Evolutionary conservation across 2,113 vertebrate species (phyloP).

Genomic region (Petroica traversi): DNA sequence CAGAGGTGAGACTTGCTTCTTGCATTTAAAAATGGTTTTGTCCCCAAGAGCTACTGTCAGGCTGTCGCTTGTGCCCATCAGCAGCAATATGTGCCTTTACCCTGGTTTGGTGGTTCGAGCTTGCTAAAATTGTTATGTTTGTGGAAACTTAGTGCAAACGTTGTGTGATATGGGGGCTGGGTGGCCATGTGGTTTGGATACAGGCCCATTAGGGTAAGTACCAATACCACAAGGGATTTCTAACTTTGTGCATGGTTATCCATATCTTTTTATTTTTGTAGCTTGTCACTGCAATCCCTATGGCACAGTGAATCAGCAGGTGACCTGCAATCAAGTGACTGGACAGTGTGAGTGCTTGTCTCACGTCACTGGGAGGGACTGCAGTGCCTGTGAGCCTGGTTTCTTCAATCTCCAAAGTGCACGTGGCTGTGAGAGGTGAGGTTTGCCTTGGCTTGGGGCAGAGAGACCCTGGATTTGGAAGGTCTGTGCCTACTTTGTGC

Average conservation of each 20-base stretch:
- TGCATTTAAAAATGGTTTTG: not conserved
- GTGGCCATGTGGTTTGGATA: not conserved
- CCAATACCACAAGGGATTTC: not conserved
- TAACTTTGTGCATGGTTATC: not conserved
- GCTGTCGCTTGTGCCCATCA: accelerated
- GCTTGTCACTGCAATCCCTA: constrained; percentile 87
- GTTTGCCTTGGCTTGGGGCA: not conserved
- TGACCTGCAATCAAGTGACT: constrained; percentile 82
- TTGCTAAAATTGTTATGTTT: not conserved
- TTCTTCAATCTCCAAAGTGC: constrained; percentile 91
- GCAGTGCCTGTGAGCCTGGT: constrained; percentile 85
- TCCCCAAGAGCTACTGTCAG: not conserved
- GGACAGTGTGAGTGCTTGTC: constrained; percentile 91
- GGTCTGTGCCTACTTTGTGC: not conserved
- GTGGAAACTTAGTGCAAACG: not conserved
- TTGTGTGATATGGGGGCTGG: not conserved
- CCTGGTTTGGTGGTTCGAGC: not conserved
- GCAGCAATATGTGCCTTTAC: not conserved
- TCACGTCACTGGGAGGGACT: constrained; percentile 86
- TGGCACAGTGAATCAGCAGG: constrained; percentile 80
- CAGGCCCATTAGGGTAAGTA: not conserved
- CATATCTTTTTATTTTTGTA: constrained; percentile 38
- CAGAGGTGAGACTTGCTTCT: constrained; percentile 61
- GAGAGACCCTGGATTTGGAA: not conserved
- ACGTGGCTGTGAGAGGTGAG: constrained; percentile 88